Evolutionary conservation across 1,140 invertebrate genomes (phyloP).

Genomic region (Zaprionus inermis): DNA sequence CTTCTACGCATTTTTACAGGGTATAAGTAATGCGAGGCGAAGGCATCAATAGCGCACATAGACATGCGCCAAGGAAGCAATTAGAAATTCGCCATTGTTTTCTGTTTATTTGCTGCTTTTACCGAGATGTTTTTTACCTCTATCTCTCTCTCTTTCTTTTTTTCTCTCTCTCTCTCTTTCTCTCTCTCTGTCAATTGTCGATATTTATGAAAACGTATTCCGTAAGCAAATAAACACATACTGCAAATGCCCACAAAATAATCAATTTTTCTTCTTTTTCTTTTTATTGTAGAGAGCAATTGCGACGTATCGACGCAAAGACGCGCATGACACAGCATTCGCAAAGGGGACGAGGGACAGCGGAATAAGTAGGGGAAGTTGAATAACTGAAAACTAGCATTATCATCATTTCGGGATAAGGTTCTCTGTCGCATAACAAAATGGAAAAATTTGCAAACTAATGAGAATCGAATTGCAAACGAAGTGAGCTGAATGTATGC

Average conservation of each 20-base stretch:
- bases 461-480: slow-evolving; percentile 22
- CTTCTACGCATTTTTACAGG: neutral
- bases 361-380: neutral
- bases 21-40: slow-evolving; percentile 27
- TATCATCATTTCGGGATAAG: slow-evolving; percentile 18
- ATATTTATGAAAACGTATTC: slow-evolving; percentile 48
- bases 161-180: neutral
- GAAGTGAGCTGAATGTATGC: neutral
- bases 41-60: slow-evolving; percentile 14
- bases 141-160: slow-evolving; percentile 3
- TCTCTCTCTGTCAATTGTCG: slow-evolving; percentile 45
- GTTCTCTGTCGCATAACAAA: slow-evolving; percentile 7
- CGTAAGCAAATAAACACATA: slow-evolving; percentile 41
- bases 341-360: neutral
- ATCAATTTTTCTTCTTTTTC: slow-evolving; percentile 17
- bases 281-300: slow-evolving; percentile 7
- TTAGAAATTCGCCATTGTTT: slow-evolving; percentile 47
- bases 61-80: slow-evolving; percentile 49
- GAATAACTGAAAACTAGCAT: neutral
- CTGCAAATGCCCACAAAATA: slow-evolving; percentile 35
- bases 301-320: slow-evolving; percentile 5
- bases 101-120: slow-evolving; percentile 20
- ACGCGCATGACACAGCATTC: slow-evolving; percentile 12
- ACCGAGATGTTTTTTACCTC: slow-evolving; percentile 13
- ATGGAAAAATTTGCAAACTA: slow-evolving; percentile 2